A percentile compares a stretch with the other conserved stretches of the same genome.
Conservation (phyloP, 2,888 invertebrate genomes). For the Apamea epomidion region DNA sequence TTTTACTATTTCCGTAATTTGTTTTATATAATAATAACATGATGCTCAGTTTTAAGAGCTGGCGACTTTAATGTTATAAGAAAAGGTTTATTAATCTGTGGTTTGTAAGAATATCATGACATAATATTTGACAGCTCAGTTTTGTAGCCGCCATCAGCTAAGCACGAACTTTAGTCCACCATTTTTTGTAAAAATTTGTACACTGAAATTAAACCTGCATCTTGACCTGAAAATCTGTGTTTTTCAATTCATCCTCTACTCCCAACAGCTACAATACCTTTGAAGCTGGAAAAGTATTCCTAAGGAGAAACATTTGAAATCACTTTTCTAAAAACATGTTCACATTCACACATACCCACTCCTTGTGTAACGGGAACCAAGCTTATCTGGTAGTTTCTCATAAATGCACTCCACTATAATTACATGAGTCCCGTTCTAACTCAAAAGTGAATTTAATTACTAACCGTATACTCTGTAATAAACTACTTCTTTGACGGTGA, state of each 20-base stretch:
- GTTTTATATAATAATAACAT: too few species aligned
- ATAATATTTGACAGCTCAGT: neutral
- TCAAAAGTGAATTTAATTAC: slow-evolving; percentile 7
- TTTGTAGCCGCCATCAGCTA: neutral
- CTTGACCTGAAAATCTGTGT: too few species aligned
- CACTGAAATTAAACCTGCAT: too few species aligned
- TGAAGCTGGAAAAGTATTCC: neutral
- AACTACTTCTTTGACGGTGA: neutral
- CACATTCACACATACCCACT: neutral
- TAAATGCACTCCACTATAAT: neutral
- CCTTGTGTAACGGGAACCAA: neutral
- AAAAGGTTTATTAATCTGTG: neutral
- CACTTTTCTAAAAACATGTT: neutral
- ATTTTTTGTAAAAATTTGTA: neutral
- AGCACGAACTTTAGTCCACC: too few species aligned
- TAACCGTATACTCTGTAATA: neutral
- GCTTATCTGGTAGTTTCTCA: neutral
- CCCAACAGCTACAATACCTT: neutral
- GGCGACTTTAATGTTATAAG: too few species aligned
- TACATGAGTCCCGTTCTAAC: too few species aligned
- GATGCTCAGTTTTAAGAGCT: too few species aligned
- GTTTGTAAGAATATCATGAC: neutral
- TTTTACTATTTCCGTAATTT: too few species aligned
- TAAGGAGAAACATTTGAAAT: neutral
- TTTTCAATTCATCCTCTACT: neutral